Percentiles rank a stretch among this genome's conserved stretches.
phyloP scores from a whole-genome alignment of 2,888 invertebrate species.

The Drosophila lacicola region DNA sequence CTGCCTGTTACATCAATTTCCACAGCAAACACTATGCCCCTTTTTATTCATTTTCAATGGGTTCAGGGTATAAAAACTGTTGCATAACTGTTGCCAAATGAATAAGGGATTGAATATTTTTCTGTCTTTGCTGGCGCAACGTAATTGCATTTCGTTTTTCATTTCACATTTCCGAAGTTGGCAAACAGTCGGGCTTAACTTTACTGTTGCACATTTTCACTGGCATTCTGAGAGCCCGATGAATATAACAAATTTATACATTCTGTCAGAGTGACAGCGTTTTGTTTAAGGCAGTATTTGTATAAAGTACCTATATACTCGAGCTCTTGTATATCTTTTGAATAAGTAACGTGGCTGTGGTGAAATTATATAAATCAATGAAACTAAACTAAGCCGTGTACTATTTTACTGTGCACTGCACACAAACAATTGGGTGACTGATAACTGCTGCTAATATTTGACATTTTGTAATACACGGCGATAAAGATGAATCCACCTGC shows the following conservation, averaged over 20 bases:
- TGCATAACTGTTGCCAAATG: constrained; percentile 25
- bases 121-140: constrained; percentile 4
- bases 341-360: too few relatives aligned
- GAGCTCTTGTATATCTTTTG: too few relatives aligned
- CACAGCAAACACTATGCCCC: too few relatives aligned
- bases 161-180: constrained; percentile 12
- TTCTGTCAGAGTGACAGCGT: neutral
- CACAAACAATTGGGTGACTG: too few relatives aligned
- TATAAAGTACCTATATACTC: too few relatives aligned
- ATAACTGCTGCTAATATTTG: too few relatives aligned
- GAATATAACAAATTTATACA: neutral
- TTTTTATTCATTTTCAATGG: too few relatives aligned
- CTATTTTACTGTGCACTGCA: too few relatives aligned
- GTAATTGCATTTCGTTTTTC: constrained; percentile 23
- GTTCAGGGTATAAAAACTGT: constrained; percentile 7
- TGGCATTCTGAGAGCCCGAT: neutral
- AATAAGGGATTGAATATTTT: constrained; percentile 31
- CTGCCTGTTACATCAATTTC: too few relatives aligned
- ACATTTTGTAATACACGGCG: too few relatives aligned
- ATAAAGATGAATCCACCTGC: constrained; percentile 18
- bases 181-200: constrained; percentile 16
- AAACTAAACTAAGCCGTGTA: too few relatives aligned
- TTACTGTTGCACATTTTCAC: neutral
- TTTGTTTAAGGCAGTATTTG: neutral
- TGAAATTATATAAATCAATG: too few relatives aligned